phyloP scores from a whole-genome alignment of 2,113 vertebrate species.

The Tychaedon coryphoeus region DNA sequence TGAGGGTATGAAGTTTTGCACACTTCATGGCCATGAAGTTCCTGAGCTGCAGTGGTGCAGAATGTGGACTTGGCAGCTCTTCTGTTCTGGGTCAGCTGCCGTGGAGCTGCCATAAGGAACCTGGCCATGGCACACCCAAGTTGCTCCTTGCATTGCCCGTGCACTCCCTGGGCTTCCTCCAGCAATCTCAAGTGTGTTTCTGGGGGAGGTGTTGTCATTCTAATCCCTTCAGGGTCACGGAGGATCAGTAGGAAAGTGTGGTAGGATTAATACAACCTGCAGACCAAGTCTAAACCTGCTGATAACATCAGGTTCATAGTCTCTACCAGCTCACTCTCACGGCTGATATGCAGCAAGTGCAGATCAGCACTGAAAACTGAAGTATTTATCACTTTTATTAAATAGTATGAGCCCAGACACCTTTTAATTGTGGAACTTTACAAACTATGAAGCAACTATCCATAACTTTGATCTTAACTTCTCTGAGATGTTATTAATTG shows the following conservation, averaged over 20 bases:
- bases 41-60: not conserved
- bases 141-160: not conserved
- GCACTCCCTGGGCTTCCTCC: not conserved
- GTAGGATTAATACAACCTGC: not conserved
- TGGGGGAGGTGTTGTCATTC: not conserved
- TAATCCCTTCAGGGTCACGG: not conserved
- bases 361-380: not conserved
- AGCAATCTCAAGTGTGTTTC: not conserved
- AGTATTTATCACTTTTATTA: not conserved
- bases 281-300: not conserved
- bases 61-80: accelerated
- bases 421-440: not conserved
- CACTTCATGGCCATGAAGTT: not conserved
- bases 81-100: not conserved
- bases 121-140: not conserved
- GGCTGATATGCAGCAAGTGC: not conserved
- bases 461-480: not conserved
- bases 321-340: not conserved
- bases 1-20: not conserved
- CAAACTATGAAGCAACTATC: not conserved
- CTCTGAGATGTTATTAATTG: not conserved
- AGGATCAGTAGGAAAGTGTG: not conserved
- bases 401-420: not conserved
- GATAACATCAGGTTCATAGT: not conserved
- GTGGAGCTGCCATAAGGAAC: not conserved